Evolutionary conservation across 2,888 invertebrate genomes (phyloP), one percentile per base, ranked within the genome.

Genomic region (Mythimna albipuncta): DNA sequence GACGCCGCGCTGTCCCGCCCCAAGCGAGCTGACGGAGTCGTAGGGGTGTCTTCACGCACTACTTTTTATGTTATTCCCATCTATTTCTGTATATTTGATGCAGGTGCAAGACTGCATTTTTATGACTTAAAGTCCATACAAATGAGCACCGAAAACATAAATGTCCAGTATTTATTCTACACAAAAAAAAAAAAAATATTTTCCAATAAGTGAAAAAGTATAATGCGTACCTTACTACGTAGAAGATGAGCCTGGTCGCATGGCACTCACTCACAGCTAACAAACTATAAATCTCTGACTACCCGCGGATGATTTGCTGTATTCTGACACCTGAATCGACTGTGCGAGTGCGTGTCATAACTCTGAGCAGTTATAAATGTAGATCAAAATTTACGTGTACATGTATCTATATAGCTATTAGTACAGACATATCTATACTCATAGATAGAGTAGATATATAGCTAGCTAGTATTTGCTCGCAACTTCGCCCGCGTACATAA

Each of bases 291-390:
- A 62, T 57, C 38, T 41, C 0, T 35, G 26, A 62, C 50, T 70
- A 35, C 62, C 26, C 57, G 10, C 44, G 41, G n/a, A 63, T 63
- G 44, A 58, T 52, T 35, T 79, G 57, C 52, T 71, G 26, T 79
- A 55, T 26, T 75, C 9, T 57, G 62, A 71, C 72, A 58, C 35
- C 1, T 35, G 57, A 52, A 38, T 52, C 35, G 2, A 11, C 11
- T 59, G 47, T 50, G 2, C 26, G 26, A 26, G 26, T 26, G 38
- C 13, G 26, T 21, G 32, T 50, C 26, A 55, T 61, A 62, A 21
- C 38, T 61, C 61, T 47, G 38, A 55, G 19, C n/a, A 26, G 7
- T n/a, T 16, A 9, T 16, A 21, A 5, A 57, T 21, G 62, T 52
- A 9, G 2, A 73, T 73, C 73, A 64, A 50, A 57, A 2, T 59